Evolutionary conservation across 23 tunicate genomes (phyloP), one percentile per base, ranked within the genome.

Genomic region (Aplidium turbinatum): DNA sequence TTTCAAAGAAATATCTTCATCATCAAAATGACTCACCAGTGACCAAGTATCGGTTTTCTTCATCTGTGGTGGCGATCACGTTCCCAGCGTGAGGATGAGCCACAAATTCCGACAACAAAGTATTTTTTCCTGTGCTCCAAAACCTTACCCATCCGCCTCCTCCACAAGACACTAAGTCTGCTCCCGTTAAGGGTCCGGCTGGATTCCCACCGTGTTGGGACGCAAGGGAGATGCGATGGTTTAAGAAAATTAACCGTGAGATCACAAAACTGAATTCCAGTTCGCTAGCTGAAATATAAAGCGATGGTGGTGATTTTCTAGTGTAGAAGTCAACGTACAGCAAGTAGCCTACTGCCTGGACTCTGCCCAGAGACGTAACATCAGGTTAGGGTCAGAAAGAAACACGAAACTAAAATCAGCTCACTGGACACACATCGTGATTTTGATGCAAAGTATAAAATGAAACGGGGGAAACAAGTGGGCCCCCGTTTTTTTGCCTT

Each of bases 121-220:
- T 36, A 16, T 65, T 35, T 31, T 62, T 50, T 19, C 57, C 42
- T 1, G 70, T 67, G 48, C 78, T 82, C 97, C 97, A 91, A 68
- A 91, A 84, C 57, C 97, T 33, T 47, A 84, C 83, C 91, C 86
- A 79, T 1, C 97, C 97, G 2, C 91, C 97, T 3, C 97, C 97
- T n/a, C 97, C 97, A 35, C 90, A 91, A 0, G 97, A 91, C 16
- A 91, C 74, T 58, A 91, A 63, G 39, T 91, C 91, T 0, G 83
- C 92, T 33, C 97, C 90, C 2, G 61, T 28, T 2, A 57, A 7
- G 13, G 25, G 13, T 0, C 86, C 75, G 21, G 72, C 82, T 47
- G 58, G 70, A 38, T 35, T 36, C 50, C 13, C 50, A 9, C 13
- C 50, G 16, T 42, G 50, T 4, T 70, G 76, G 7, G 77, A 48